These are phyloP conservation scores for Agonopterix subpropinquella DNA, from an alignment of 2,888 invertebrate genomes.

Conservation along the genomic window DNA sequence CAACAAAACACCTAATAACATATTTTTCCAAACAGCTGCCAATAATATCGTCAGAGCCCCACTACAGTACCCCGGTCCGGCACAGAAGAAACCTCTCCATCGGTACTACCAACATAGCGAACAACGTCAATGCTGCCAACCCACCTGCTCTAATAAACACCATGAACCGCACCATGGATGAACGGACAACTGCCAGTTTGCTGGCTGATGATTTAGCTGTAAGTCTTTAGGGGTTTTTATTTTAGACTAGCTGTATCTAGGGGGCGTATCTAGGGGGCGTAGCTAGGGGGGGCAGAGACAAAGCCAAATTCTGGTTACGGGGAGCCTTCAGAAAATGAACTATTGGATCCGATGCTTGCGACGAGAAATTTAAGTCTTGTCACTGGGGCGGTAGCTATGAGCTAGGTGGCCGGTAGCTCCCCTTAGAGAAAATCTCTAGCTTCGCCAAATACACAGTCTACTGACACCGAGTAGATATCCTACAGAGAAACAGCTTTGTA, in stretches of 20 bases:
- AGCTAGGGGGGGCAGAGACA: too few species aligned
- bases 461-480: too few species aligned
- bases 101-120: constrained; percentile 60
- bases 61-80: constrained; percentile 69
- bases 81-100: constrained; percentile 67
- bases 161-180: constrained; percentile 77
- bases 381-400: too few species aligned
- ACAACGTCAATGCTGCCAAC: constrained; percentile 40
- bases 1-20: neutral
- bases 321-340: too few species aligned
- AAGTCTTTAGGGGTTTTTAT: constrained; percentile 17
- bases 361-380: too few species aligned
- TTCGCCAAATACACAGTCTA: too few species aligned
- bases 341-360: too few species aligned
- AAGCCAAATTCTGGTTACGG: too few species aligned
- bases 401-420: too few species aligned
- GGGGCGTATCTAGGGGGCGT: too few species aligned
- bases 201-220: constrained; percentile 78
- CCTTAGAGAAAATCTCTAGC: too few species aligned
- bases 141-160: constrained; percentile 37
- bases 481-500: neutral
- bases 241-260: too few species aligned
- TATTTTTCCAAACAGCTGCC: neutral
- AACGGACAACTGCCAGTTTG: constrained; percentile 71
- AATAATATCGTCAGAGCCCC: constrained; percentile 44